phyloP scores from a whole-genome alignment of 2,113 vertebrate genomes.

The Myotis yumanensis region DNA sequence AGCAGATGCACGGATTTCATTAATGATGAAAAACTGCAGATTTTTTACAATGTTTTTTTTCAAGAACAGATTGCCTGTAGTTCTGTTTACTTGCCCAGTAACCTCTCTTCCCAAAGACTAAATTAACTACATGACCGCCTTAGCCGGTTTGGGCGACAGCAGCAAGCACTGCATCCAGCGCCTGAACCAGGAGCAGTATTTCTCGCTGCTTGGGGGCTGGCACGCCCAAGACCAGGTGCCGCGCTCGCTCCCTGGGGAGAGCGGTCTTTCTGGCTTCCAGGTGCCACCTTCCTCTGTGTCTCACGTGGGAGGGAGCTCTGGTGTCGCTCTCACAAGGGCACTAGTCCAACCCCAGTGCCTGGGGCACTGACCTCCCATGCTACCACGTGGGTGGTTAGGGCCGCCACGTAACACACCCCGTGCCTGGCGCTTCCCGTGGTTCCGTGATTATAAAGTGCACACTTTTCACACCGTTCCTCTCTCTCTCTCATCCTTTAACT shows the following conservation, averaged over 20 bases:
- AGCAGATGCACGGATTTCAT: conserved; percentile 33
- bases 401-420: background rate
- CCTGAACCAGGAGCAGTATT: background rate
- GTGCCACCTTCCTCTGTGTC: too few species aligned
- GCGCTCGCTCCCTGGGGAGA: background rate
- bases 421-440: background rate
- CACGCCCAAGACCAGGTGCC: background rate
- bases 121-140: background rate
- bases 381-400: background rate
- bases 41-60: background rate
- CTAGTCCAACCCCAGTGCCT: background rate
- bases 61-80: background rate
- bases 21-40: conserved; percentile 18
- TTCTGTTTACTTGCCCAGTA: background rate
- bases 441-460: background rate
- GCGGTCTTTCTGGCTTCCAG: background rate
- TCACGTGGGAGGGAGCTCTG: background rate
- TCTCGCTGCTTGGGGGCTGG: background rate
- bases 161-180: background rate
- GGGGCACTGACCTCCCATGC: background rate
- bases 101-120: background rate
- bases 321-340: background rate
- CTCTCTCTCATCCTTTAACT: background rate
- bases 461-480: background rate
- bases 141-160: too few species aligned